A percentile compares a stretch with the other conserved stretches of the same genome.
phyloP scores from a whole-genome alignment of 2,113 vertebrate species.

The Paralichthys olivaceus region DNA sequence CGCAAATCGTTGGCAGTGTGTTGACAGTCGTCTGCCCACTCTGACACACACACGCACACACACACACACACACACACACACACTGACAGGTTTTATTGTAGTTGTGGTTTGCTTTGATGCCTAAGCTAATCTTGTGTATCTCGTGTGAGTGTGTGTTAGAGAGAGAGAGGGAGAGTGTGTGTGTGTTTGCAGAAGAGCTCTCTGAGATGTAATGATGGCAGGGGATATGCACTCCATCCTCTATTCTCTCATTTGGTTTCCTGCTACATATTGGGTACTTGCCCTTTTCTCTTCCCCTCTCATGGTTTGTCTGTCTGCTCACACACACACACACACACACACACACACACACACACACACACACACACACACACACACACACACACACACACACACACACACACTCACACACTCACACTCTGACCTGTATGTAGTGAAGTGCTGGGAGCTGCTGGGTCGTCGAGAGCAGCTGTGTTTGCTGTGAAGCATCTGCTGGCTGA shows the following conservation, averaged over 20 bases:
- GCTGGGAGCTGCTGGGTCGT: slow-evolving; percentile 26
- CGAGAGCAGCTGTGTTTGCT: slow-evolving; percentile 69
- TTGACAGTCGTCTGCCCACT: not conserved
- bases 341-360: not conserved
- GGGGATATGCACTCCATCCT: not conserved
- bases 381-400: not conserved
- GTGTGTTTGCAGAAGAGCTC: not conserved
- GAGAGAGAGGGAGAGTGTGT: not conserved
- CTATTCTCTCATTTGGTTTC: slow-evolving; percentile 12
- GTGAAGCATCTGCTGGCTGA: slow-evolving; percentile 55
- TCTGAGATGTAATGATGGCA: not conserved
- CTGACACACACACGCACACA: not conserved
- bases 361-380: not conserved
- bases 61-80: slow-evolving; percentile 8
- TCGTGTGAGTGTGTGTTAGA: too few species aligned
- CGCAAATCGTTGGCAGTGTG: not conserved
- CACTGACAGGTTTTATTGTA: not conserved
- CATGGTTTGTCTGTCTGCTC: not conserved
- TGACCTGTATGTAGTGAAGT: slow-evolving; percentile 24
- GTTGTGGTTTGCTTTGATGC: too few species aligned
- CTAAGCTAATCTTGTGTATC: too few species aligned
- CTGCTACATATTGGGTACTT: slow-evolving; percentile 26
- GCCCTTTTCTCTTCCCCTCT: slow-evolving; percentile 8
- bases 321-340: not conserved
- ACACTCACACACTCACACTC: not conserved